These are phyloP conservation scores for Hyperopisus bebe DNA, from an alignment of 2,113 vertebrate species.

Conservation along the genomic window DNA sequence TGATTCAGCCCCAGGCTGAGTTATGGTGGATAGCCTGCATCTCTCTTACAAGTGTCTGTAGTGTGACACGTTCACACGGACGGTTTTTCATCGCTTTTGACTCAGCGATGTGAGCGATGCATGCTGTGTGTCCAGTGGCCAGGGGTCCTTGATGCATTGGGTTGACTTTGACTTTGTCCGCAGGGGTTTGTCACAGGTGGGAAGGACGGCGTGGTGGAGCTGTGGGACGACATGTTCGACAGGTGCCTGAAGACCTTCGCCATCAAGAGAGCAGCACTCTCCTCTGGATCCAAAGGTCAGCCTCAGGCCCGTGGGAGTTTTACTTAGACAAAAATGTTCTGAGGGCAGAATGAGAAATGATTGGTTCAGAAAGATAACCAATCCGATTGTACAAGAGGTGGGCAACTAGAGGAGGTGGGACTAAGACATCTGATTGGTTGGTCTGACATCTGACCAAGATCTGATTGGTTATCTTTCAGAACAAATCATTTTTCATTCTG, in stretches of 20 bases:
- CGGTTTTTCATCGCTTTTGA: neutral
- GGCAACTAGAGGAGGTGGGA: no score
- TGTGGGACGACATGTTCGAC: slow-evolving; percentile 98
- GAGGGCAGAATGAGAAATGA: no score
- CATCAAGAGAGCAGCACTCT: slow-evolving; percentile 86
- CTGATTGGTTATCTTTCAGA: no score
- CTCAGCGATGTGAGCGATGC: neutral
- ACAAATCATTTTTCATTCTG: no score
- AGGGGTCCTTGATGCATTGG: neutral
- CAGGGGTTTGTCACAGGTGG: slow-evolving; percentile 96
- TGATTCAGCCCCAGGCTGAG: neutral
- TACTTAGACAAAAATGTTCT: no score
- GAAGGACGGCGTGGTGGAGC: slow-evolving; percentile 91
- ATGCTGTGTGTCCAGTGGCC: neutral
- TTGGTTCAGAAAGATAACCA: no score
- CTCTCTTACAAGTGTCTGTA: neutral
- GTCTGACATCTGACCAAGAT: no score
- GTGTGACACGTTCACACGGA: no score
- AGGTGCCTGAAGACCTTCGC: slow-evolving; percentile 93
- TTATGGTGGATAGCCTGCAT: neutral
- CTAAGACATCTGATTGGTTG: no score
- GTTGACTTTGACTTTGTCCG: neutral
- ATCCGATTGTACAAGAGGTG: no score
- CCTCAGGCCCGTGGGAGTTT: no score
- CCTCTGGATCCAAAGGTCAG: slow-evolving; percentile 88